A percentile compares a stretch with the other conserved stretches of the same genome.
Conservation (phyloP, 2,113 vertebrate genomes). For the Notiomystis cincta region DNA sequence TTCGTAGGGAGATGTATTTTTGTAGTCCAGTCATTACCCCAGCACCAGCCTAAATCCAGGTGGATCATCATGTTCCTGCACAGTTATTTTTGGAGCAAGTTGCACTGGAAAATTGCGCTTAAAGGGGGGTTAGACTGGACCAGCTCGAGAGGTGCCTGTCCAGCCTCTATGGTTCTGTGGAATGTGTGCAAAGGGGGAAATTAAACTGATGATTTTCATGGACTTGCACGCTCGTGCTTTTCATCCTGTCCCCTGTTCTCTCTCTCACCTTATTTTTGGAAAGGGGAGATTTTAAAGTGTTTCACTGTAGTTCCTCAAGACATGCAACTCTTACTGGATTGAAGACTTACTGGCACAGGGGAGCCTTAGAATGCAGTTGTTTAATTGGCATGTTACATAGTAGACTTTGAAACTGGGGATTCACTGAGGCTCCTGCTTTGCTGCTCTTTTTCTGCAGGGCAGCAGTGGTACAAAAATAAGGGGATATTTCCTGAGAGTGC, state of each 20-base stretch:
- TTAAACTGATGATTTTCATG: background rate
- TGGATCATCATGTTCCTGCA: background rate
- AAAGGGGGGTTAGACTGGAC: background rate
- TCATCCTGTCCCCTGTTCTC: background rate
- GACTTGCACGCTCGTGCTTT: background rate
- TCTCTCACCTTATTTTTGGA: background rate
- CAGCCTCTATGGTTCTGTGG: background rate
- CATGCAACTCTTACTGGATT: rapidly evolving
- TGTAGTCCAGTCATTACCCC: background rate
- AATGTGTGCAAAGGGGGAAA: background rate
- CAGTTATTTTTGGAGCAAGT: background rate
- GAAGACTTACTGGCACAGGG: background rate
- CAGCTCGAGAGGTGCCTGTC: background rate
- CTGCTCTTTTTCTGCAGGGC: background rate
- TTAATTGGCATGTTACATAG: background rate
- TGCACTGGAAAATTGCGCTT: background rate
- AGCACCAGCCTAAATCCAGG: background rate
- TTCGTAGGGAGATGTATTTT: background rate
- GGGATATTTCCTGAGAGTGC: background rate
- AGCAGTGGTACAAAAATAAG: background rate
- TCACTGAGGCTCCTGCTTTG: background rate
- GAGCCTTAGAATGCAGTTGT: background rate
- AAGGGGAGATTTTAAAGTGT: background rate
- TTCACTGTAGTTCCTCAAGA: background rate
- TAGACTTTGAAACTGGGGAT: background rate